Evolutionary conservation across 1,140 invertebrate species (phyloP), one percentile per base, ranked within the genome.

Genomic region (Sitodiplosis mosellana): DNA sequence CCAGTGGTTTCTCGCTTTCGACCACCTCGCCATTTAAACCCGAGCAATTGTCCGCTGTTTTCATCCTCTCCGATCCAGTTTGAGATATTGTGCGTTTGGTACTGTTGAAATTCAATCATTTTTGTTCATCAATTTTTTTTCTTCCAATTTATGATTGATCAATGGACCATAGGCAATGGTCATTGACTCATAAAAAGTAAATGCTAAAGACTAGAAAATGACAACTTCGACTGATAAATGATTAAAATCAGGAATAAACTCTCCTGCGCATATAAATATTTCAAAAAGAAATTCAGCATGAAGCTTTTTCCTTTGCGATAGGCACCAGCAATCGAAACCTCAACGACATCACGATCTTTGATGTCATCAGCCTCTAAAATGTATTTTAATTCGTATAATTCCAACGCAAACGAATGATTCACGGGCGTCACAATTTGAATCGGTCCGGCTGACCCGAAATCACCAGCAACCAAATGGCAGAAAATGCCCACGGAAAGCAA

Each of bases 1-100:
- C 92, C 93, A 1, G 91, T 95, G 11, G 92, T 97, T 58, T 96
- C 86, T 45, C 91, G 67, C 61, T 95, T 89, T 1, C 87, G 87
- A 20, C 92, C 92, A 0, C 90, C 91, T 51, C 87, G 70, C 91
- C 91, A 96, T 15, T 85, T 83, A 67, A 95, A 96, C 0, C 85
- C 85, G 20, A 74, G 67, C 41, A 88, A 58, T 0, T 5, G 5
- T 5, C 5, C 20, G 21, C 19, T 44, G 27, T 27, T 27, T 27
- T 27, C 4, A 5, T 27, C 10, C 10, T 27, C 27, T 21, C 21
- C 37, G 14, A 40, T 40, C 37, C 37, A 40, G 6, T 40, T 14
- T 3, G 37, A 6, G 14, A 40, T 12, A 40, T 40, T 18, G 17
- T 40, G 37, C 17, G 3, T 40, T 40, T 40, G 3, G 12, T 40